Evolutionary conservation across 2,113 vertebrate genomes (phyloP).

Genomic region (Callipepla californica): DNA sequence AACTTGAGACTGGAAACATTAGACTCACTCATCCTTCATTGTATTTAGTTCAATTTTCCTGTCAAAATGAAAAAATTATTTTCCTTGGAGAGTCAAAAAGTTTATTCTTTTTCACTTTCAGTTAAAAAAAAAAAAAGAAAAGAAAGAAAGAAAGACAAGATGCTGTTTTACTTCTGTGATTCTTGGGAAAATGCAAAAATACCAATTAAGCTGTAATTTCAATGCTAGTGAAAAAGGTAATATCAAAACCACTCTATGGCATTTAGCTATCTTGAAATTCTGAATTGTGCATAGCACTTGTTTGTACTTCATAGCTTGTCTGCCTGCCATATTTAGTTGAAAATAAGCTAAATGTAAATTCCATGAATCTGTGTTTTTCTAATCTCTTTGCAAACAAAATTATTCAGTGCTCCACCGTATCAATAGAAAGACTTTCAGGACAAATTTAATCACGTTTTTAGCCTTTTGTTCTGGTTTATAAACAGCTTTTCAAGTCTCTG

Average conservation of each 20-base stretch:
- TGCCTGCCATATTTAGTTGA: not conserved
- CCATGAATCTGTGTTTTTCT: not conserved
- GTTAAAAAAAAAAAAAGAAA: not conserved
- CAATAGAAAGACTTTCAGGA: not conserved
- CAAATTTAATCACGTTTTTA: not conserved
- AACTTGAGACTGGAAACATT: constrained; percentile 7
- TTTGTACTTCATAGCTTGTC: not conserved
- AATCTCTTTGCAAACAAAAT: not conserved
- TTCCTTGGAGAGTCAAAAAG: constrained; percentile 26
- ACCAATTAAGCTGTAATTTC: constrained; percentile 36
- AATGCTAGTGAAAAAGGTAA: not conserved
- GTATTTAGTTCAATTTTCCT: constrained; percentile 51
- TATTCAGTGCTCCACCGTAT: not conserved
- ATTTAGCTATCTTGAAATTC: not conserved
- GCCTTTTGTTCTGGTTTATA: constrained; percentile 32
- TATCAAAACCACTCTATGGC: not conserved
- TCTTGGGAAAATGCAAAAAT: constrained; percentile 28
- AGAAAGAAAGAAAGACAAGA: not conserved
- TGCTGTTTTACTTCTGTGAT: not conserved
- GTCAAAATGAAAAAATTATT: constrained; percentile 53
- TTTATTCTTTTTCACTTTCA: not conserved
- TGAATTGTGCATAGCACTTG: not conserved
- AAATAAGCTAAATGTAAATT: not conserved
- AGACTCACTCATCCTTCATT: constrained; percentile 12
- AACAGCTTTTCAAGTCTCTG: constrained; percentile 13